phyloP scores from a whole-genome alignment of 2,113 vertebrate genomes.

The Pseudorectes ferrugineus region DNA sequence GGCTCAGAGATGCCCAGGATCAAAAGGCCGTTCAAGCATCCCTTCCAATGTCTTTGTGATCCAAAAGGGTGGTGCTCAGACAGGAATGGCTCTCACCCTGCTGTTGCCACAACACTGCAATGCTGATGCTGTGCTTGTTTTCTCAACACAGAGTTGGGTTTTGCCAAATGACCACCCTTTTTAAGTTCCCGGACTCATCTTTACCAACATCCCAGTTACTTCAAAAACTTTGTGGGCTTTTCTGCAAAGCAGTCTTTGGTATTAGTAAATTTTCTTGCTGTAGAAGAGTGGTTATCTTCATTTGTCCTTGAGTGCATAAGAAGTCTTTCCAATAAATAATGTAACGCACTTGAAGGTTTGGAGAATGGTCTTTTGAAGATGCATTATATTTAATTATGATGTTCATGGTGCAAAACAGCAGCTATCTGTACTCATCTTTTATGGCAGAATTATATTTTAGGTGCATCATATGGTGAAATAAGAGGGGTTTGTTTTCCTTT shows the following conservation, averaged over 20 bases:
- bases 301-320: background rate
- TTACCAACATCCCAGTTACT: background rate
- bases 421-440: background rate
- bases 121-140: background rate
- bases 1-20: background rate
- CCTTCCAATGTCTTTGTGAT: background rate
- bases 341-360: background rate
- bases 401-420: background rate
- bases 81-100: background rate
- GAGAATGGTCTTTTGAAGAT: background rate
- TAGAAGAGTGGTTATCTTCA: background rate
- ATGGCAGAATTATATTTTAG: background rate
- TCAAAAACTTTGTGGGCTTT: background rate
- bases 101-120: rapidly evolving
- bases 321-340: background rate
- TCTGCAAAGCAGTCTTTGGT: background rate
- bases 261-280: background rate
- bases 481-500: background rate
- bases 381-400: background rate
- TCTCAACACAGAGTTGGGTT: background rate
- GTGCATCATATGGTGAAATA: background rate
- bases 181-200: background rate
- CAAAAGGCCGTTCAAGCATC: background rate
- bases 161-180: background rate
- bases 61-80: background rate